Base-by-base conservation (phyloP, 2,888 invertebrate species). In the Argyresthia albistria region DNA sequence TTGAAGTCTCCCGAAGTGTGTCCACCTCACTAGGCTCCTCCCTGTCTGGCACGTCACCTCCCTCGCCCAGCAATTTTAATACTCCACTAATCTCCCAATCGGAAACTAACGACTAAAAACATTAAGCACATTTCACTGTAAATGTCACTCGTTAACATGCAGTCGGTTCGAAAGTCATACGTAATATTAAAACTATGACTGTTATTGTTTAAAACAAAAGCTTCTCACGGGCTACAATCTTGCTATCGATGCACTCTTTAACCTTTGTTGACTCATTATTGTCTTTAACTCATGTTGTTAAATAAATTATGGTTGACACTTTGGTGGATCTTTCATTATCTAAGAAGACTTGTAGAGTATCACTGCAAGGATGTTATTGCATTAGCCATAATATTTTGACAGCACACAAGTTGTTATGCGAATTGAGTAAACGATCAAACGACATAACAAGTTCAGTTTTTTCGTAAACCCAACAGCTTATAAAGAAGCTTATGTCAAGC, bases 141-240 rank as follows among this genome's bases (percentile, higher is more conserved):
- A 53, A 56, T 57, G 55, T 55, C 53, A 50, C 51, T 47, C 58
- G 56, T 55, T 56, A 56, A 55, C 54, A 43, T 55, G 55, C 58
- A 53, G 55, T 53, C 54, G 46, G 56, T 56, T 62, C 56, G 61
- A 62, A 62, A 59, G 61, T 60, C 51, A 57, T 55, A 57, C 52
- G 57, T 58, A 58, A 57, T 51, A 56, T 35, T 35, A 47, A 35
- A 39, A 25, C 10, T 50, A 12, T 50, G 35, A 37, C 15, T 16
- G 36, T 45, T 12, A 37, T 50, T 53, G 51, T 49, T 39, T 57
- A 59, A 62, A 59, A 59, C 58, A 53, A 42, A 53, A 55, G 53
- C 50, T 46, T 46, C 55, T 61, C 66, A 51, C 51, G 51, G 42
- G 12, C 55, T 62, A 65, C 61, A 62, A 59, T 59, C 56, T 60